Conservation (phyloP, 2,797 vertebrate species). For the Notoglanidium macrostoma region DNA sequence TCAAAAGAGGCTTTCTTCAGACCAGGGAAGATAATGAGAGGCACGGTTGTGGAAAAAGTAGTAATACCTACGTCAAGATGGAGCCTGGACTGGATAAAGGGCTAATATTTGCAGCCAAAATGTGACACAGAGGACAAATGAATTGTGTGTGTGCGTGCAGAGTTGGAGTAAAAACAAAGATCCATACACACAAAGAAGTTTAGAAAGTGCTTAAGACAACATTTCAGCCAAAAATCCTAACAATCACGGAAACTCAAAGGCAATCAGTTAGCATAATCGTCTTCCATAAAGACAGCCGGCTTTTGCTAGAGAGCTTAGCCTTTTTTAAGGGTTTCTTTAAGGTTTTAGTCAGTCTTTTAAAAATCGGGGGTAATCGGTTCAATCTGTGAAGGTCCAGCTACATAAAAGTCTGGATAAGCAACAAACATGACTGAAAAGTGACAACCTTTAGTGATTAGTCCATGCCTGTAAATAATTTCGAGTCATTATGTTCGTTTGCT, state of each 20-base stretch:
- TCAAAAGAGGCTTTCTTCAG: constrained; percentile 57
- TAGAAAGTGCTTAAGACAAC: constrained; percentile 2
- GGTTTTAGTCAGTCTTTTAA: background rate
- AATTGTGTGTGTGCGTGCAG: background rate
- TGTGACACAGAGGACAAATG: constrained; percentile 8
- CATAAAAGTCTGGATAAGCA: background rate
- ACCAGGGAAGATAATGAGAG: constrained; percentile 43
- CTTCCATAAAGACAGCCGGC: background rate
- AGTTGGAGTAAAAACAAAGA: background rate
- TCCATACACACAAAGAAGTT: background rate
- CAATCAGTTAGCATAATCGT: background rate
- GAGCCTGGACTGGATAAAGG: constrained; percentile 10
- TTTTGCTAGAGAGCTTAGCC: background rate
- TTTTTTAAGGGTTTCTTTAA: background rate
- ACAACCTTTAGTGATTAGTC: background rate
- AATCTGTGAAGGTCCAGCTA: background rate
- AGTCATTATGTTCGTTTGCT: background rate
- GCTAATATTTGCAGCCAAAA: constrained; percentile 13
- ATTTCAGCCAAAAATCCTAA: background rate
- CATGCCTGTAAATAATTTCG: background rate
- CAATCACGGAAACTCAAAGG: background rate
- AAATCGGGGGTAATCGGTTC: background rate
- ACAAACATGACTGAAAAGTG: background rate
- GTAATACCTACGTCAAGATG: background rate
- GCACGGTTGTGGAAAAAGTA: constrained; percentile 31